These are phyloP conservation scores for Serinus canaria DNA, from an alignment of 2,113 vertebrate genomes.

Conservation along the genomic window DNA sequence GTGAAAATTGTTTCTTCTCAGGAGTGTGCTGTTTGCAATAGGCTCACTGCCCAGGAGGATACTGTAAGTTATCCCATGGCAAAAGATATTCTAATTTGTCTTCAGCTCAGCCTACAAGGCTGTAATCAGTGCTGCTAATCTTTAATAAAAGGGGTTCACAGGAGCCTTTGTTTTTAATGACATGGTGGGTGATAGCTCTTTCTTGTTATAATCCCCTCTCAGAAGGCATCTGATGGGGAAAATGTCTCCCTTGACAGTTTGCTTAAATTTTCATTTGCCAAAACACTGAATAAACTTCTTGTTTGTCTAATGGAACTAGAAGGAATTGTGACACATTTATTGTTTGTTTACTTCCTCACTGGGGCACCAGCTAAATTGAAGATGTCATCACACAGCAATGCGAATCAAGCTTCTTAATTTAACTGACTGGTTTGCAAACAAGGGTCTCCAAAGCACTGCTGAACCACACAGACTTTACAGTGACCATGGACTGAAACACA, in stretches of 20 bases:
- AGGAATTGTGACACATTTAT: slow-evolving; percentile 66
- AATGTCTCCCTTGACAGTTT: slow-evolving; percentile 56
- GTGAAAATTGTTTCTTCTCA: not conserved
- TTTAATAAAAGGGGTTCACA: slow-evolving; percentile 57
- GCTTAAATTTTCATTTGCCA: slow-evolving; percentile 65
- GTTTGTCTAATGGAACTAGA: slow-evolving; percentile 61
- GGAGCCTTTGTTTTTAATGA: slow-evolving; percentile 64
- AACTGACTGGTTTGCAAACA: slow-evolving; percentile 46
- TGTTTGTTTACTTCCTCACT: slow-evolving; percentile 63
- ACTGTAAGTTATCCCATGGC: not conserved
- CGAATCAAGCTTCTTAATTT: slow-evolving; percentile 57
- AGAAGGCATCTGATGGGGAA: slow-evolving; percentile 37
- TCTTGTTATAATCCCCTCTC: slow-evolving; percentile 50
- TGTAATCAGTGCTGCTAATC: slow-evolving; percentile 56
- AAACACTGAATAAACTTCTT: slow-evolving; percentile 60
- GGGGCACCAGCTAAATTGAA: slow-evolving; percentile 50
- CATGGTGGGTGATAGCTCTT: slow-evolving; percentile 44
- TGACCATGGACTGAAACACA: not conserved
- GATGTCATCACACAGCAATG: slow-evolving; percentile 50
- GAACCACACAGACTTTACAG: not conserved
- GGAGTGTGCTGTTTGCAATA: not conserved
- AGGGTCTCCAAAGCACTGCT: not conserved
- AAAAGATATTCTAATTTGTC: slow-evolving; percentile 50
- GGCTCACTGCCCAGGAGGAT: not conserved
- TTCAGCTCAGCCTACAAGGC: not conserved